Conservation (phyloP, 1,140 invertebrate species). For the Tetraneura akinire region DNA sequence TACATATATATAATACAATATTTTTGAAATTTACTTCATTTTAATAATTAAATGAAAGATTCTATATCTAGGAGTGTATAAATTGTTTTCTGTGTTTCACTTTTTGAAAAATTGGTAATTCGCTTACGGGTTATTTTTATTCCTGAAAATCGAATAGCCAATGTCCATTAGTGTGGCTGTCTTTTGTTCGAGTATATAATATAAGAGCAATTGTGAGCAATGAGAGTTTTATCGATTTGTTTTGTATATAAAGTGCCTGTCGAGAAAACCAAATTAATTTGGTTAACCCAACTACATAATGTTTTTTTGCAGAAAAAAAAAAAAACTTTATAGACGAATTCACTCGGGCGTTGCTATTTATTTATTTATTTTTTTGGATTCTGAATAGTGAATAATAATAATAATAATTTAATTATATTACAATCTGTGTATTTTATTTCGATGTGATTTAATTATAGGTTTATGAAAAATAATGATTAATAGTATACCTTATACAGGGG, state of each 20-base stretch:
- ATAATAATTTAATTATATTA: too few relatives aligned
- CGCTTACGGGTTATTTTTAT: slow-evolving; percentile 16
- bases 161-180: slow-evolving; percentile 39
- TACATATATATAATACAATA: too few relatives aligned
- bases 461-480: too few relatives aligned
- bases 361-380: not conserved
- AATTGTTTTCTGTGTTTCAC: not conserved
- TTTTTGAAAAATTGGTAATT: slow-evolving; percentile 21
- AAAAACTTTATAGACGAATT: slow-evolving; percentile 7
- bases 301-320: not conserved
- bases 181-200: slow-evolving; percentile 38
- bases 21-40: not conserved
- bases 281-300: slow-evolving; percentile 33
- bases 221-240: slow-evolving; percentile 31
- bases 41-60: not conserved
- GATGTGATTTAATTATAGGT: too few relatives aligned
- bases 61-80: not conserved
- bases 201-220: slow-evolving; percentile 31
- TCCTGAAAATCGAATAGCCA: slow-evolving; percentile 28
- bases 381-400: not conserved
- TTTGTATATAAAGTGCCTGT: slow-evolving; percentile 38
- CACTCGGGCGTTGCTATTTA: not conserved
- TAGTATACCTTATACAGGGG: too few relatives aligned
- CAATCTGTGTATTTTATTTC: too few relatives aligned
- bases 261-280: slow-evolving; percentile 38